phyloP scores from a whole-genome alignment of 1,140 invertebrate genomes.

The Heliconius eleuchia region DNA sequence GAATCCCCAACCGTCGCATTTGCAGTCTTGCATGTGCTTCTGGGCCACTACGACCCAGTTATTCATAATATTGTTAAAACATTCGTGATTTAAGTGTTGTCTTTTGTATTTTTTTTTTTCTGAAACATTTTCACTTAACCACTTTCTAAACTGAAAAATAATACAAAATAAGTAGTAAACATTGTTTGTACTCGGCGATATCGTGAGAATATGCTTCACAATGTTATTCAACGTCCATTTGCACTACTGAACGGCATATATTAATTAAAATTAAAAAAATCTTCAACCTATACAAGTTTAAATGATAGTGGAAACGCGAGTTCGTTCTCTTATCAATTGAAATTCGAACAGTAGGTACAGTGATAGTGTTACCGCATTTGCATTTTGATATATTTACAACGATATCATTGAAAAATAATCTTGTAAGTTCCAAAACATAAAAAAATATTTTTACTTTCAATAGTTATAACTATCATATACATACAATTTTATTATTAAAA shows the following conservation, averaged over 20 bases:
- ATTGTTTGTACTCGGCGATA: conserved; percentile 7
- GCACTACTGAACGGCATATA: neutral
- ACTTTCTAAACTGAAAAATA: conserved; percentile 14
- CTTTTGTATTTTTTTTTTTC: neutral
- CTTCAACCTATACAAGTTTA: neutral
- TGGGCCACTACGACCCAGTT: neutral
- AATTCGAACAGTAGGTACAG: neutral
- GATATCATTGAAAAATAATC: neutral
- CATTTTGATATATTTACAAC: neutral
- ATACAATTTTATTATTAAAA: too few relatives aligned
- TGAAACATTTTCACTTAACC: neutral
- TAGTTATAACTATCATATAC: too few relatives aligned
- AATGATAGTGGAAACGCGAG: neutral
- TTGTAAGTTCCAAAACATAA: neutral
- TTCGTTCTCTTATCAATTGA: neutral
- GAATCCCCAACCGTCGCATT: too few relatives aligned
- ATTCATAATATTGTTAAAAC: neutral
- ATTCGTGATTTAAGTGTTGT: neutral
- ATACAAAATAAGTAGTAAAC: conserved; percentile 6
- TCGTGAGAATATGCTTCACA: conserved; percentile 9
- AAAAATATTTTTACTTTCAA: too few relatives aligned
- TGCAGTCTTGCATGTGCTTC: too few relatives aligned
- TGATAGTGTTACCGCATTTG: neutral
- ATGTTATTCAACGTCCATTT: conserved; percentile 2
- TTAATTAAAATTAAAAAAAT: conserved; percentile 2